phyloP scores from a whole-genome alignment of 2,113 vertebrate genomes.

The Cavia porcellus region DNA sequence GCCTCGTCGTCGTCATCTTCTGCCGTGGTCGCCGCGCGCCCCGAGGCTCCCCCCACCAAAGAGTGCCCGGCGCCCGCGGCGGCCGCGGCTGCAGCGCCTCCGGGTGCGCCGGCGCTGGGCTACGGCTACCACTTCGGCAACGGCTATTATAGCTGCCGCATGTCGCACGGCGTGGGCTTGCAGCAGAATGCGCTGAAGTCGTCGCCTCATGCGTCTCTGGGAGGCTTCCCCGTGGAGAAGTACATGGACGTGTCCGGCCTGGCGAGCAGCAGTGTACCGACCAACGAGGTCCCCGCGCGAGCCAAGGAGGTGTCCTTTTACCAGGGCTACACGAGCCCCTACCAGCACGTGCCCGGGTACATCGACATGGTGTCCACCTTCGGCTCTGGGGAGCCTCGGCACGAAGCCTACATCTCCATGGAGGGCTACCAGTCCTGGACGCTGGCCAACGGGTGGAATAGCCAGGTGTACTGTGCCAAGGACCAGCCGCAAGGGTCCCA shows the following conservation, averaged over 20 bases:
- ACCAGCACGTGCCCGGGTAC: constrained; percentile 92
- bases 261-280: constrained; percentile 88
- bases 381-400: constrained; percentile 90
- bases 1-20: constrained; percentile 79
- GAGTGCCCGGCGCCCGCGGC: constrained; percentile 86
- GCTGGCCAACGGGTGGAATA: constrained; percentile 93
- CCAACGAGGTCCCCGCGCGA: constrained; percentile 89
- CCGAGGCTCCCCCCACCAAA: constrained; percentile 85
- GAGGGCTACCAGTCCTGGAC: constrained; percentile 93
- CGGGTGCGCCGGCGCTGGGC: constrained; percentile 87
- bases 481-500: constrained; percentile 92
- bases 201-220: constrained; percentile 89
- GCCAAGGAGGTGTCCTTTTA: constrained; percentile 92
- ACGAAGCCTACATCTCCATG: constrained; percentile 91
- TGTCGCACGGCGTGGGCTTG: constrained; percentile 91
- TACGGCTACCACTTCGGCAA: constrained; percentile 93
- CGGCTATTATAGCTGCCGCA: constrained; percentile 93
- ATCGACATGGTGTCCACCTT: constrained; percentile 93
- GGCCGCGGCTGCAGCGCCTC: constrained; percentile 82
- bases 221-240: constrained; percentile 91
- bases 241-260: constrained; percentile 92
- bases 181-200: constrained; percentile 91
- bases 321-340: constrained; percentile 91
- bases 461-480: constrained; percentile 92
- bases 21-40: constrained; percentile 78